phyloP scores from a whole-genome alignment of 2,797 vertebrate species.

The Graptemys geographica region DNA sequence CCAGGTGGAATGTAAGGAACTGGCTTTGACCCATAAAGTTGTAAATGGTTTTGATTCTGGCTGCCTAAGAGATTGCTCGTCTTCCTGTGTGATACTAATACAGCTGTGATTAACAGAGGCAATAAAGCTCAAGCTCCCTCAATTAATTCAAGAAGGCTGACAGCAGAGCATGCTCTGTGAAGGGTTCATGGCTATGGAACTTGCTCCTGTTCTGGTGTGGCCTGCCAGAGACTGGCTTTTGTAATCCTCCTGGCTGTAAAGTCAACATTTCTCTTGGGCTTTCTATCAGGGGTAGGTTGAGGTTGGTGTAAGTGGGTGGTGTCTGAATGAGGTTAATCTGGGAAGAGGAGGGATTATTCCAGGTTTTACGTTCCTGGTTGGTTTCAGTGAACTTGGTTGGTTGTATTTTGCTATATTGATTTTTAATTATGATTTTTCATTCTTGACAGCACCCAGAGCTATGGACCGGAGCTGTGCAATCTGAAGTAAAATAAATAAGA shows the following conservation, averaged over 20 bases:
- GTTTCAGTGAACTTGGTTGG: not conserved
- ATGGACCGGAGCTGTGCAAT: fast-evolving
- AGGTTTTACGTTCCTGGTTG: not conserved
- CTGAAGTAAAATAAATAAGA: conserved; percentile 11
- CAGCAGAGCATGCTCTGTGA: conserved; percentile 9
- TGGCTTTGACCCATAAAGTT: conserved; percentile 31
- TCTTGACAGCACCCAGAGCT: not conserved
- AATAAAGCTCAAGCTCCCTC: not conserved
- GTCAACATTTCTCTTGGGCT: fast-evolving
- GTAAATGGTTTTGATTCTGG: conserved; percentile 3
- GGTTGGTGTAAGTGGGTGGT: not conserved
- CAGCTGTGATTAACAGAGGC: not conserved
- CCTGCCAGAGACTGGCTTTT: not conserved
- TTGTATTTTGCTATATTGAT: not conserved
- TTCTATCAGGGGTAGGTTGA: fast-evolving
- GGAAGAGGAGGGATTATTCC: not conserved
- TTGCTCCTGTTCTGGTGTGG: not conserved
- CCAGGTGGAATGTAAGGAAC: conserved; percentile 39
- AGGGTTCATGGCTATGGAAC: not conserved
- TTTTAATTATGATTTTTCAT: not conserved
- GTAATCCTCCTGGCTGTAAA: not conserved
- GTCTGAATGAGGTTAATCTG: not conserved
- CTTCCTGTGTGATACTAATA: not conserved
- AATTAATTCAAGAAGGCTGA: not conserved
- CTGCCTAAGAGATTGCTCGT: not conserved